These are phyloP conservation scores for Noctuana brunneofusca DNA, from an alignment of 2,888 invertebrate genomes.

Conservation along the genomic window DNA sequence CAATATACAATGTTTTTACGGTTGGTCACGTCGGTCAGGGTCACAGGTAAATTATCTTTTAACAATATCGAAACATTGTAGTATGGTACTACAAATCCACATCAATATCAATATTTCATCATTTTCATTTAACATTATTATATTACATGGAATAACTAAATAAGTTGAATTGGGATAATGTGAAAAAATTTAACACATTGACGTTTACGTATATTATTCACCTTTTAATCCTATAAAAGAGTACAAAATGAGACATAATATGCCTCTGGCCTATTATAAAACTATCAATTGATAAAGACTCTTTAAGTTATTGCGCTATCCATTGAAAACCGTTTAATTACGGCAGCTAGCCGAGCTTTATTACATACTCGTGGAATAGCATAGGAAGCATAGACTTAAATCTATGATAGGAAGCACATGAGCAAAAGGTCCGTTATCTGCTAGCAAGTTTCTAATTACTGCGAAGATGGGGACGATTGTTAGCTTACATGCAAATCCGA, in stretches of 20 bases:
- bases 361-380: background rate
- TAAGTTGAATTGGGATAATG: too few species aligned
- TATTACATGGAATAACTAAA: too few species aligned
- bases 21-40: constrained; percentile 44
- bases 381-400: too few species aligned
- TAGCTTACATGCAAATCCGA: constrained; percentile 71
- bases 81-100: constrained; percentile 30
- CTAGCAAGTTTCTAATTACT: constrained; percentile 72
- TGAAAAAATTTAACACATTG: too few species aligned
- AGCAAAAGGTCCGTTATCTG: constrained; percentile 25
- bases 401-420: too few species aligned
- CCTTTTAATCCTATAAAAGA: too few species aligned
- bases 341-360: constrained; percentile 1
- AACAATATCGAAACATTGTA: constrained; percentile 42
- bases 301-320: background rate
- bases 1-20: constrained; percentile 43
- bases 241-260: constrained; percentile 27
- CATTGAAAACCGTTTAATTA: background rate
- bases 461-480: constrained; percentile 71
- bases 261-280: background rate
- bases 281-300: background rate
- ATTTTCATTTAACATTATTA: too few species aligned
- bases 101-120: too few species aligned
- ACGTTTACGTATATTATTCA: too few species aligned
- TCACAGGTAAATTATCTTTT: constrained; percentile 50